These are phyloP conservation scores for Eupsittula cactorum DNA, from an alignment of 2,113 vertebrate species.

Conservation along the genomic window DNA sequence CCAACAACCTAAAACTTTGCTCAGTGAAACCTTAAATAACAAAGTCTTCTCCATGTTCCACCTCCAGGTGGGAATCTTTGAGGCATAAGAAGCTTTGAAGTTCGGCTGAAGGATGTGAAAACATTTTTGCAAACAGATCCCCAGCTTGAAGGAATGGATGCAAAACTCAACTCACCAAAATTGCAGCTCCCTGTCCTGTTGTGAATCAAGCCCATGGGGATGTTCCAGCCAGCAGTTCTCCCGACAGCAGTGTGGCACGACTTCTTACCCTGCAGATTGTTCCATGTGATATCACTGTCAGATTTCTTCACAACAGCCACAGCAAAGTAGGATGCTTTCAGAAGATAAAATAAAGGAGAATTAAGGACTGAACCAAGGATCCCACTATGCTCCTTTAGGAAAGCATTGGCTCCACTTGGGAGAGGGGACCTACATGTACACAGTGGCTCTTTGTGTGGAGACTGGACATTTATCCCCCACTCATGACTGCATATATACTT, in stretches of 20 bases:
- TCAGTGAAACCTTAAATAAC: neutral
- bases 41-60: neutral
- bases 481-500: neutral
- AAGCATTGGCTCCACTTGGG: neutral
- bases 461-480: neutral
- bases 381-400: neutral
- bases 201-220: slow-evolving; percentile 83
- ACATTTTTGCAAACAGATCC: neutral
- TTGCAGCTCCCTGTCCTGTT: slow-evolving; percentile 70
- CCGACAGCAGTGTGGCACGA: slow-evolving; percentile 85
- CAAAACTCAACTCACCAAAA: slow-evolving; percentile 75
- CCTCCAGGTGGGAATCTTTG: neutral
- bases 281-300: slow-evolving; percentile 72
- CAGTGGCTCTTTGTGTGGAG: neutral
- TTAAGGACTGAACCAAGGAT: neutral
- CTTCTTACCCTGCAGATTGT: slow-evolving; percentile 77
- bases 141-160: neutral
- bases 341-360: neutral
- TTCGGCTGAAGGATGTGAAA: neutral
- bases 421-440: neutral
- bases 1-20: neutral
- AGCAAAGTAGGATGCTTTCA: slow-evolving; percentile 73
- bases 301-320: slow-evolving; percentile 86
- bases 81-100: neutral
- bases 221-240: slow-evolving; percentile 87